phyloP scores from a whole-genome alignment of 1,140 invertebrate species.

The Spodoptera frugiperda region DNA sequence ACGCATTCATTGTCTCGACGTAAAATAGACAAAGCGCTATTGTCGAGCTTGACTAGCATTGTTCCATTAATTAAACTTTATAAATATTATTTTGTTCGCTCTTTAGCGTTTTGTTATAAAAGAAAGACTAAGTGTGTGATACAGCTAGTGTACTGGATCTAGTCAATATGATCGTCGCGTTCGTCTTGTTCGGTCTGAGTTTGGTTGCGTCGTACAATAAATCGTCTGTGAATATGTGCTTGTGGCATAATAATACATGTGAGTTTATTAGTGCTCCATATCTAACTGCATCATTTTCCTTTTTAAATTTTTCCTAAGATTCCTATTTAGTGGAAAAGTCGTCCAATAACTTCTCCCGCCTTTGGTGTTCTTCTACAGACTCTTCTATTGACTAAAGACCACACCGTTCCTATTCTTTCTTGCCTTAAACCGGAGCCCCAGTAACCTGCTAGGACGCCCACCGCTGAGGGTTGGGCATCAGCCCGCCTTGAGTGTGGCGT shows the following conservation, averaged over 20 bases:
- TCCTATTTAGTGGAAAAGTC: no score
- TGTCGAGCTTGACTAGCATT: slow-evolving; percentile 16
- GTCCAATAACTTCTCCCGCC: no score
- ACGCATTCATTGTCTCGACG: slow-evolving; percentile 1
- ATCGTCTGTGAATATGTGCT: slow-evolving; percentile 48
- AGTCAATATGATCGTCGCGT: slow-evolving; percentile 46
- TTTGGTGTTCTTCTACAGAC: no score
- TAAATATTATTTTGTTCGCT: slow-evolving; percentile 6
- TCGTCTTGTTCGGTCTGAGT: slow-evolving; percentile 45
- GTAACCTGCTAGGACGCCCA: no score
- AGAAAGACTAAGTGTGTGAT: background rate
- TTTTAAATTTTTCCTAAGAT: no score
- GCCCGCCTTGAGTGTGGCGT: no score
- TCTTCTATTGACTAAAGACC: no score
- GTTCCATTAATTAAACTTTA: slow-evolving; percentile 4
- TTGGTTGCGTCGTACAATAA: slow-evolving; percentile 49
- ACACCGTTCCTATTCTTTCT: no score
- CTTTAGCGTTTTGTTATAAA: background rate
- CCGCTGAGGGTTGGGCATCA: no score
- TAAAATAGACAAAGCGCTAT: background rate
- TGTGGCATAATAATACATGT: slow-evolving; percentile 67
- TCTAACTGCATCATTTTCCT: no score
- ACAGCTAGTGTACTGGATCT: background rate
- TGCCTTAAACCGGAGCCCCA: no score
- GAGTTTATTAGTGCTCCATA: slow-evolving; percentile 37